phyloP scores from a whole-genome alignment of 2,888 invertebrate genomes.

The Noctua fimbriata region DNA sequence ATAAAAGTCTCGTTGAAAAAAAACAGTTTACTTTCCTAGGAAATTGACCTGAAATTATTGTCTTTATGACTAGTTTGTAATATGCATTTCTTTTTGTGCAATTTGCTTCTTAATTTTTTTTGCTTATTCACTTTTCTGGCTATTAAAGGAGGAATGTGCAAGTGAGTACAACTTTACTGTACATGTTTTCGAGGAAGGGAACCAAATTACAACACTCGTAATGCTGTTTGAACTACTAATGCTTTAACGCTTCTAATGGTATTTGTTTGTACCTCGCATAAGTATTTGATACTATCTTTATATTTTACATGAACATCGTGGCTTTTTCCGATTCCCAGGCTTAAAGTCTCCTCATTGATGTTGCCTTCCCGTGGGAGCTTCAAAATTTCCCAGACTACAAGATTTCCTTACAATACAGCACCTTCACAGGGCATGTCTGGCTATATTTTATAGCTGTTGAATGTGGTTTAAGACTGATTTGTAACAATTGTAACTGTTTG shows the following conservation, averaged over 20 bases:
- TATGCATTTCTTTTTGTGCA: neutral
- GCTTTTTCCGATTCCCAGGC: constrained; percentile 33
- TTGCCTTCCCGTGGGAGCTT: constrained; percentile 53
- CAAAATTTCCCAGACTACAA: constrained; percentile 39
- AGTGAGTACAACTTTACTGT: neutral
- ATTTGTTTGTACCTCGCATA: neutral
- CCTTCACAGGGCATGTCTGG: constrained; percentile 22
- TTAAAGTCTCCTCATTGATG: constrained; percentile 22
- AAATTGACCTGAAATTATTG: constrained; percentile 18
- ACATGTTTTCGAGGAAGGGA: neutral
- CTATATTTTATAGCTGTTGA: constrained; percentile 28
- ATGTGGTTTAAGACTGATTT: constrained; percentile 10
- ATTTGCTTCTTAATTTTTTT: neutral
- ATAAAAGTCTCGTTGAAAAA: constrained; percentile 32
- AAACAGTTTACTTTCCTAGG: constrained; percentile 20
- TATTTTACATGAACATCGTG: neutral
- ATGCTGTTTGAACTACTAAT: neutral
- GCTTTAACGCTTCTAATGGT: neutral
- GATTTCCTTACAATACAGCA: constrained; percentile 18
- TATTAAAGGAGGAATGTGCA: constrained; percentile 1
- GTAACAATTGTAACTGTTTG: constrained; percentile 28
- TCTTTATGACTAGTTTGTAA: neutral
- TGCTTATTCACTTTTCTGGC: constrained; percentile 15
- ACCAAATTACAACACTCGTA: neutral
- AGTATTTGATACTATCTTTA: constrained; percentile 8